Evolutionary conservation across 2,888 invertebrate genomes (phyloP), one percentile per base, ranked within the genome.

Genomic region (Zygothrica quintamaculata): DNA sequence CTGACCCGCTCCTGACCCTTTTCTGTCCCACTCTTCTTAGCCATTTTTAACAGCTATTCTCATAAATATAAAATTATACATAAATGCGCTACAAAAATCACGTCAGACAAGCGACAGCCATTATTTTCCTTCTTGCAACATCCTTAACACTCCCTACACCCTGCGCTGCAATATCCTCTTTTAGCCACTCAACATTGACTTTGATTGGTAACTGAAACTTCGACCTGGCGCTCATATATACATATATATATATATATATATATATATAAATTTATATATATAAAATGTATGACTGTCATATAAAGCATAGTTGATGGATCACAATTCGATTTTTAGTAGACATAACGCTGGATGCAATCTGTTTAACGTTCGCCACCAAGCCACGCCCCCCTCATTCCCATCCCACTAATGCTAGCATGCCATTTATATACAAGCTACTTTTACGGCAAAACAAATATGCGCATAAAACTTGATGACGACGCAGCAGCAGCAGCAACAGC

Each of bases 301-400:
- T 62, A 71, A 61, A 22, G 18, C 70, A 74, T 75, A 77, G 82
- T 84, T 75, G 72, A 82, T 82, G 81, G 81, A 82, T 84, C 65
- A 62, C 84, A 77, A 75, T 82, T 84, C 82, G 81, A 84, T 84
- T 81, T 81, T 84, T 84, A 82, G 75, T 81, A 77, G 81, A 82
- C 81, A 82, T 84, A 81, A 84, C 81, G 75, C 81, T 82, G 64
- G 60, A 48, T 74, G 73, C 79, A 78, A 79, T 77, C 78, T 77
- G 78, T 71, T 78, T 61, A 71, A 76, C 72, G 55, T 37, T 55
- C 11, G 18, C 37, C 18, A 5, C 26, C 3, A 9, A 0, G 11
- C 13, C n/a, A 25, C 57, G 51, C 22, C 48, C 42, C n/a, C n/a
- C n/a, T n/a, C n/a, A n/a, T n/a, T 15, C 16, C 12, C 1, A 2